Base-by-base conservation (phyloP, 1,140 invertebrate genomes). In the Capitella teleta region DNA sequence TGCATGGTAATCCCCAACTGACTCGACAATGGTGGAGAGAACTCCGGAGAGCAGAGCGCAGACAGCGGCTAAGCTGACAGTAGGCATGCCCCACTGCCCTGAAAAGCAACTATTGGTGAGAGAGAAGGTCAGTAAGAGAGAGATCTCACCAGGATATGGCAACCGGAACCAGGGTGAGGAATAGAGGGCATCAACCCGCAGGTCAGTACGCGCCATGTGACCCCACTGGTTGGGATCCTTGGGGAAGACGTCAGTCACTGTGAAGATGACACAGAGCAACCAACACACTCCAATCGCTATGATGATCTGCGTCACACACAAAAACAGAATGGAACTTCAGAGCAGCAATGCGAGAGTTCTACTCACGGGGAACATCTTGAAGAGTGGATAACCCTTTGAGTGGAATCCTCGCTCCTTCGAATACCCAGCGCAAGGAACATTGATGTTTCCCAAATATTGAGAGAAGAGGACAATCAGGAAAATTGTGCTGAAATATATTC, bases 1-100 rank as follows among this genome's bases (percentile, higher is more conserved):
- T 3, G 87, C 87, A 36, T 85, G 86, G 69, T 91, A 91, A 68
- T 91, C 88, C 58, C 87, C 87, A 46, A 91, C 80, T 1, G 85
- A 87, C 68, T 91, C 87, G 5, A 90, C 82, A 0, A 84, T 83
- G 41, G 86, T 87, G 1, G 86, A 83, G 5, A 92, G 61, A 3
- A 89, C 83, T 0, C 85, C 87, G 5, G 85, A 85, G 36, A 89
- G 56, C 81, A 91, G 86, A 0, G 85, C 87, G 18, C 89, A 69
- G 6, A 87, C 84, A 1, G 83, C 83, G 1, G 80, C 80, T 5
- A 81, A 68, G 38, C 77, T 83, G 0, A 69, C 79, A 0, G 84
- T 88, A 0, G 88, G 87, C 10, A 75, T 46, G 2, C 88, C 88
- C 85, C 88, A 93, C 66, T 92, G 87, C 49, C 84, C 83, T 83